phyloP scores from a whole-genome alignment of 2,888 invertebrate species.

The Amiota communis region DNA sequence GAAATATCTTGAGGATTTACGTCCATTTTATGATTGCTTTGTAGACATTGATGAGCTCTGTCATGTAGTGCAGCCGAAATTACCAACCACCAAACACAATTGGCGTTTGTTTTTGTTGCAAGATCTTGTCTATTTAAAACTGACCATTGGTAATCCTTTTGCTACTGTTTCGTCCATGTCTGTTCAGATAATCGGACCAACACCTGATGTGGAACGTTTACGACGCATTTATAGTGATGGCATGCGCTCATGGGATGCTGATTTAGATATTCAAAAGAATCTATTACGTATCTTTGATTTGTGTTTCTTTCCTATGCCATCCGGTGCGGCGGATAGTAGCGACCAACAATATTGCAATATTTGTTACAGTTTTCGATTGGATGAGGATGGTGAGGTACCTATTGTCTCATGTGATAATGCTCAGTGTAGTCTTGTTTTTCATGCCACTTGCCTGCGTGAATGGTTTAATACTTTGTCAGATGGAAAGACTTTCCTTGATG shows the following conservation, averaged over 20 bases:
- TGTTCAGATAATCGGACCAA: constrained; percentile 70
- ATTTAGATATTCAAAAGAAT: constrained; percentile 70
- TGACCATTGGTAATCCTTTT: constrained; percentile 67
- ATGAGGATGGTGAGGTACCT: constrained; percentile 64
- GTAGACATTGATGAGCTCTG: constrained; percentile 70
- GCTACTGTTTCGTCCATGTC: constrained; percentile 62
- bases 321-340: constrained; percentile 16
- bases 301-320: constrained; percentile 70
- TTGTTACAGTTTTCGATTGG: constrained; percentile 68
- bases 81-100: constrained; percentile 64
- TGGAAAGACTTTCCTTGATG: constrained; percentile 68
- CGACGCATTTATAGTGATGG: constrained; percentile 67
- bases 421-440: constrained; percentile 68
- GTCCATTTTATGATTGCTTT: constrained; percentile 68
- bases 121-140: constrained; percentile 68
- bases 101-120: constrained; percentile 68
- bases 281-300: constrained; percentile 71
- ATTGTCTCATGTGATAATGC: constrained; percentile 71
- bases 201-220: constrained; percentile 63
- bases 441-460: constrained; percentile 68
- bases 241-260: constrained; percentile 67
- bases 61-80: constrained; percentile 68
- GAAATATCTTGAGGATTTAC: constrained; percentile 63
- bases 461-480: constrained; percentile 70
- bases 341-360: constrained; percentile 66